phyloP scores from a whole-genome alignment of 2,888 invertebrate species.

The Podotricha telesiphe region DNA sequence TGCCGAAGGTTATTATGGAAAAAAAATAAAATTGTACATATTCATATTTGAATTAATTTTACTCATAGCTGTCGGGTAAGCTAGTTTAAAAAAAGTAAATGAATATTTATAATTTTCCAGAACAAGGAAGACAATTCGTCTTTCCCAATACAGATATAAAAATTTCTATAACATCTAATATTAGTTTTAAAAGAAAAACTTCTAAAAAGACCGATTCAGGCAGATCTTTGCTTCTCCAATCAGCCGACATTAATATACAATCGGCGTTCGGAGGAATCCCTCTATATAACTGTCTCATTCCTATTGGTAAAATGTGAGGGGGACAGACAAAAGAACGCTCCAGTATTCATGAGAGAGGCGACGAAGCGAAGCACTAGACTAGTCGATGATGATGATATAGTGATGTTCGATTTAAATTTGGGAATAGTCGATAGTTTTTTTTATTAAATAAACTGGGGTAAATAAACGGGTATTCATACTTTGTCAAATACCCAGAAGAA shows the following conservation, averaged over 20 bases:
- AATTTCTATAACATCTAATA: too few species aligned
- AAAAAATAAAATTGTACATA: too few species aligned
- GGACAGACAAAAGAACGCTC: slow-evolving; percentile 67
- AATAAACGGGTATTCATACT: not conserved
- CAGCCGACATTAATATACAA: slow-evolving; percentile 49
- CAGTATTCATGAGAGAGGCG: slow-evolving; percentile 77
- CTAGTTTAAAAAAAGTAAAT: too few species aligned
- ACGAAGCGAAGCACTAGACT: slow-evolving; percentile 75
- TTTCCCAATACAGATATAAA: too few species aligned
- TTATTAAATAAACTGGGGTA: not conserved
- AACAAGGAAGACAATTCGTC: too few species aligned
- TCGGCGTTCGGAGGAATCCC: slow-evolving; percentile 48
- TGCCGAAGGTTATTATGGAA: too few species aligned
- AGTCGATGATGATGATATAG: slow-evolving; percentile 77
- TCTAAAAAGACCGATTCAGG: slow-evolving; percentile 38
- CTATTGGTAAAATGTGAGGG: slow-evolving; percentile 51
- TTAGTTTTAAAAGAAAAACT: slow-evolving; percentile 23
- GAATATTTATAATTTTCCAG: too few species aligned
- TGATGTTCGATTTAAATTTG: slow-evolving; percentile 45
- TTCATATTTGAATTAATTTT: too few species aligned
- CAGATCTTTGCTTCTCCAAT: slow-evolving; percentile 44
- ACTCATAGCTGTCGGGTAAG: too few species aligned
- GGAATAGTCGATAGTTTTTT: slow-evolving; percentile 35
- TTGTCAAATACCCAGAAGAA: not conserved
- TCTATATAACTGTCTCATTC: slow-evolving; percentile 51